Evolutionary conservation across 2,113 vertebrate genomes (phyloP).

Genomic region (Meleagris gallopavo): DNA sequence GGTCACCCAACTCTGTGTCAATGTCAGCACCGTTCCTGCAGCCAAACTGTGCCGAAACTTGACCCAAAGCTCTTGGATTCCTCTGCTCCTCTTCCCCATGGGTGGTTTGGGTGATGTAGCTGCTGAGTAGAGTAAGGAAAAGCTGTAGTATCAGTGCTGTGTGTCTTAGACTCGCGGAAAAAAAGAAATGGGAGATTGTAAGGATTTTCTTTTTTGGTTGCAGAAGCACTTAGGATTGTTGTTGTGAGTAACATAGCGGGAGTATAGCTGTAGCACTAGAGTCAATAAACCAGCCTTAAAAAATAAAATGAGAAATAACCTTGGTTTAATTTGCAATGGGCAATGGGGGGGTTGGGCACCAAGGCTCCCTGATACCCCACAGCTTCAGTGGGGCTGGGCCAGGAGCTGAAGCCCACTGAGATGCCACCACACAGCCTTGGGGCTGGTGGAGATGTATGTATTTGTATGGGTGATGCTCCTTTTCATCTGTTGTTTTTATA

Average conservation of each 20-base stretch:
- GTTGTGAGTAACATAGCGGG: background rate
- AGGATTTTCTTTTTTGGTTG: constrained; percentile 4
- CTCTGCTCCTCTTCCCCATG: background rate
- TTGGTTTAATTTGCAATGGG: background rate
- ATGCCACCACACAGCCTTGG: background rate
- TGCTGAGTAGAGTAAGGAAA: background rate
- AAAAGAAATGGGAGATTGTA: background rate
- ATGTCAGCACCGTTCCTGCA: background rate
- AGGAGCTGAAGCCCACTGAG: background rate
- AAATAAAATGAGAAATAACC: background rate
- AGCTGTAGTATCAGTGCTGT: background rate
- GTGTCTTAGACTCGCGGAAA: background rate
- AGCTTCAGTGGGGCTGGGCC: background rate
- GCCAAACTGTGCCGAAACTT: constrained; percentile 6
- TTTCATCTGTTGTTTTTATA: background rate
- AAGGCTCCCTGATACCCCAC: background rate
- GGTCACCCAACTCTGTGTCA: too few species aligned
- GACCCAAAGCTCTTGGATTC: constrained; percentile 24
- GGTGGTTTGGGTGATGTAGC: background rate
- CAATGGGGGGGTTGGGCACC: background rate
- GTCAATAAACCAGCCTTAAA: constrained; percentile 17
- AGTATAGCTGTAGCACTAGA: background rate
- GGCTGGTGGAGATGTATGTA: background rate
- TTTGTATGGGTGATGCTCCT: background rate
- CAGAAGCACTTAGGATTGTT: constrained; percentile 36